Evolutionary conservation across 2,113 vertebrate genomes (phyloP).

Genomic region (Kryptolebias marmoratus): DNA sequence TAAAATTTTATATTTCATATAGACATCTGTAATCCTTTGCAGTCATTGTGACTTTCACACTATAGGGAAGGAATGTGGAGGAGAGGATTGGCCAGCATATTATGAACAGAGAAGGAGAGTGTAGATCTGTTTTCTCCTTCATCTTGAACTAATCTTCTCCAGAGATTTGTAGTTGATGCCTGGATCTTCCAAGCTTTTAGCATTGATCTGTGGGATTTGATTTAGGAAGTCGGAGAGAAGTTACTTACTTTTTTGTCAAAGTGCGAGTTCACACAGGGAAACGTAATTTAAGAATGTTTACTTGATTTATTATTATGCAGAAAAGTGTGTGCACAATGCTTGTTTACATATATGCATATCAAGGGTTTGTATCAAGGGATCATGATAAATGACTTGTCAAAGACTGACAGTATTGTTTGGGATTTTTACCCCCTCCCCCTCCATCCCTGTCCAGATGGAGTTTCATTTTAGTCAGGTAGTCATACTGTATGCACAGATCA

Average conservation of each 20-base stretch:
- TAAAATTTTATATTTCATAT: slow-evolving; percentile 49
- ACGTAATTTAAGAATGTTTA: slow-evolving; percentile 51
- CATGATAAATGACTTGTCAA: slow-evolving; percentile 41
- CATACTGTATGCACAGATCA: slow-evolving; percentile 14
- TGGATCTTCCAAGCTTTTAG: slow-evolving; percentile 66
- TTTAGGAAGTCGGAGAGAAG: slow-evolving; percentile 57
- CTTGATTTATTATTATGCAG: slow-evolving; percentile 63
- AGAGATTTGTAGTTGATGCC: slow-evolving; percentile 69
- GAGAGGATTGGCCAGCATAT: slow-evolving; percentile 41
- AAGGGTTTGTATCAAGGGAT: slow-evolving; percentile 38
- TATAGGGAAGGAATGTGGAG: slow-evolving; percentile 36
- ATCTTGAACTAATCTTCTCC: slow-evolving; percentile 74
- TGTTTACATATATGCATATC: slow-evolving; percentile 56
- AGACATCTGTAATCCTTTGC: slow-evolving; percentile 55
- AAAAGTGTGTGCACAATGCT: slow-evolving; percentile 37
- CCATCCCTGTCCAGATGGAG: slow-evolving; percentile 27
- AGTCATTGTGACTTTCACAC: slow-evolving; percentile 62
- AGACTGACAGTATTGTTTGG: slow-evolving; percentile 54
- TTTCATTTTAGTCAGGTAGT: slow-evolving; percentile 35
- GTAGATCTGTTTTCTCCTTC: slow-evolving; percentile 58
- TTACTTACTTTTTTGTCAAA: slow-evolving; percentile 46
- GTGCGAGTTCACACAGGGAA: slow-evolving; percentile 57
- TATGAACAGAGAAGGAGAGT: slow-evolving; percentile 42
- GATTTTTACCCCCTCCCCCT: neutral
- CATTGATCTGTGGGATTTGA: slow-evolving; percentile 72